phyloP scores from a whole-genome alignment of 2,113 vertebrate species.

The Ceratotherium simum region DNA sequence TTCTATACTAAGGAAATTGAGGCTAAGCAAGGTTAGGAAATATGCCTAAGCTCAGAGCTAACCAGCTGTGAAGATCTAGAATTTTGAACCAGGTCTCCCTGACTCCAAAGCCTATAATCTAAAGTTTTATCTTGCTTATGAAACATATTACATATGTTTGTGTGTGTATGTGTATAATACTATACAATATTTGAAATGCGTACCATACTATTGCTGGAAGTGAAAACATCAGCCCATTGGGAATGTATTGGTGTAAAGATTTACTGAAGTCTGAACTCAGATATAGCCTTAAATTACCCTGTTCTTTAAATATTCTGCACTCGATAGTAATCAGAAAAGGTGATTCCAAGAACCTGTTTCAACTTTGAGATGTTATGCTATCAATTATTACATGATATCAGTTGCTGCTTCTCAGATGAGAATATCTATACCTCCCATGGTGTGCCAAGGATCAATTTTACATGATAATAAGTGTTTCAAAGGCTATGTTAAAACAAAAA shows the following conservation, averaged over 20 bases:
- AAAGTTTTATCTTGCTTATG: not conserved
- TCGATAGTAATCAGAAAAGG: not conserved
- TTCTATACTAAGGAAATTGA: not conserved
- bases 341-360: slow-evolving; percentile 23
- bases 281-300: not conserved
- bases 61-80: not conserved
- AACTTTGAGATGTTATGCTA: not conserved
- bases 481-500: not conserved
- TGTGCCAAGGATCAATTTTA: not conserved
- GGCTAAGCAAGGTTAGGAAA: not conserved
- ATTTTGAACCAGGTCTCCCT: not conserved
- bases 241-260: not conserved
- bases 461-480: not conserved
- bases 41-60: not conserved
- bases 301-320: not conserved
- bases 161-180: not conserved
- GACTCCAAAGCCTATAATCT: not conserved
- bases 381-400: not conserved
- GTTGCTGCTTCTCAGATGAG: not conserved
- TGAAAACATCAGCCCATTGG: not conserved
- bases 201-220: not conserved
- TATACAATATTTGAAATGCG: not conserved
- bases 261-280: not conserved
- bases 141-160: not conserved
- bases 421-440: not conserved